phyloP scores from a whole-genome alignment of 2,113 vertebrate species.

The Atlantisia rogersi region DNA sequence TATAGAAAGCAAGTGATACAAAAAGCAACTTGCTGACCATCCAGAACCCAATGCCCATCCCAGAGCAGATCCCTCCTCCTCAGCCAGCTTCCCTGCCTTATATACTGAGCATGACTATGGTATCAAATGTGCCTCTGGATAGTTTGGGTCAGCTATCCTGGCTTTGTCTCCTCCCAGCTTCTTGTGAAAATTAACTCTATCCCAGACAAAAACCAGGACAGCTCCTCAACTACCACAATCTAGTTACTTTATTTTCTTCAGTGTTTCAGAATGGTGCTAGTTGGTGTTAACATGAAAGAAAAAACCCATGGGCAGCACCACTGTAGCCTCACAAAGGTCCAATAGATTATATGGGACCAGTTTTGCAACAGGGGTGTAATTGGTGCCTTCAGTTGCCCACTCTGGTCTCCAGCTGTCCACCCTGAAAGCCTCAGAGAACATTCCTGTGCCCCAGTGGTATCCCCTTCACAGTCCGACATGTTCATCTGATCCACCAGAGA shows the following conservation, averaged over 20 bases:
- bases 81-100: too few species aligned
- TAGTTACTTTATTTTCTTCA: background rate
- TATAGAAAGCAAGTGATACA: too few species aligned
- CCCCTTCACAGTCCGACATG: background rate
- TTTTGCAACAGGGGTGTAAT: background rate
- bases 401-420: background rate
- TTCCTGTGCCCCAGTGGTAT: background rate
- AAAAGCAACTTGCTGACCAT: too few species aligned
- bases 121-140: too few species aligned
- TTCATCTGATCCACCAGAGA: background rate
- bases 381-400: fast-evolving
- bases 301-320: background rate
- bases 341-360: background rate
- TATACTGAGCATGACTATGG: too few species aligned
- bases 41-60: too few species aligned
- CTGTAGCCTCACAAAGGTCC: fast-evolving
- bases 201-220: too few species aligned
- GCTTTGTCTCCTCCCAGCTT: too few species aligned
- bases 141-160: too few species aligned
- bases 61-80: too few species aligned
- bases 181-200: too few species aligned
- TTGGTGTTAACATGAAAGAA: background rate
- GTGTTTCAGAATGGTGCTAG: fast-evolving
- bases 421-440: background rate
- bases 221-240: background rate